Evolutionary conservation across 2,113 vertebrate species (phyloP), one percentile per base, ranked within the genome.

Genomic region (Gasterosteus aculeatus): DNA sequence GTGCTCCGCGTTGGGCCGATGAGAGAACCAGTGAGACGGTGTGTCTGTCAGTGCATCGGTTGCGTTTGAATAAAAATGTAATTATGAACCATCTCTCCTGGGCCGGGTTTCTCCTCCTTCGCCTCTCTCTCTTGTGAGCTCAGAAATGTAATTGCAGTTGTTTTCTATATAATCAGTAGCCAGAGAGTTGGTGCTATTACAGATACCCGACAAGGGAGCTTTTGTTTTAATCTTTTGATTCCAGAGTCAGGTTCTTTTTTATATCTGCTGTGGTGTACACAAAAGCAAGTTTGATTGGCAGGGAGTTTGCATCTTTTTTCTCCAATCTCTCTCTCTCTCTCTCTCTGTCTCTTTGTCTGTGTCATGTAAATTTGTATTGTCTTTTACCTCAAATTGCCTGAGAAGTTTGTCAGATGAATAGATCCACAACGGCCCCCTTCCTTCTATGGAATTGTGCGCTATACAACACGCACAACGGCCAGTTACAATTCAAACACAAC

Each of bases 211-310:
- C 87, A 63, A 89, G 85, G 85, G 85, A 87, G 85, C 85, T 90
- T 93, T 92, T 92, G 91, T 92, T 92, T 94, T 92, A 87, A 86
- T 93, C 89, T 90, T 92, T 92, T 91, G 84, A 92, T 91, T 94
- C 85, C 68, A 75, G 85, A 91, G 85, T 92, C 88, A 88, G 84
- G 90, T 91, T 90, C 68, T 90, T 90, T 91, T 90, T 89, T 88
- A 87, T 88, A 87, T 88, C 86, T 83, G 81, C 83, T 73, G 79
- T 67, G 84, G 71, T 86, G 75, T 78, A 91, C 85, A 88, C 86
- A 88, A 91, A 90, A 90, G 89, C 87, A 83, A 80, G 72, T 88
- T 83, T 93, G 92, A 94, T 93, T 93, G 93, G 90, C 93, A 89
- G 86, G 57, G 80, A 77, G 80, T 87, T 87, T 87, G 82, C 77